A percentile compares a stretch with the other conserved stretches of the same genome.
Evolutionary conservation across 2,797 vertebrate species (phyloP).

Genomic region (Periparus ater): DNA sequence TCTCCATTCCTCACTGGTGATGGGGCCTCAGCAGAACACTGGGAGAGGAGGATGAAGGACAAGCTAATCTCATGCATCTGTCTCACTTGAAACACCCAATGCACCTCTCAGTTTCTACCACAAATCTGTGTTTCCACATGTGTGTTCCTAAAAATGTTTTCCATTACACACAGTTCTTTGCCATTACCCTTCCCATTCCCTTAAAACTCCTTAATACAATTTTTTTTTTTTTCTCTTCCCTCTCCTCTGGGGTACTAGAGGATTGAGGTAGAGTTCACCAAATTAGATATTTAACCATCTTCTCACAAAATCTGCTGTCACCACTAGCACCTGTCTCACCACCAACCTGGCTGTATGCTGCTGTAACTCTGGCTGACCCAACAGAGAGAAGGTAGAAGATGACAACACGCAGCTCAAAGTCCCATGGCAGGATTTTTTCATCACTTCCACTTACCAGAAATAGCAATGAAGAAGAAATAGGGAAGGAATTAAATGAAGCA

Average conservation of each 20-base stretch:
- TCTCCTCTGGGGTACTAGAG: not conserved
- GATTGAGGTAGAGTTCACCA: not conserved
- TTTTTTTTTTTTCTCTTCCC: accelerated
- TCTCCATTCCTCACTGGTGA: not conserved
- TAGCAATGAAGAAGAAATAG: not conserved
- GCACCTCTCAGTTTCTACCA: not conserved
- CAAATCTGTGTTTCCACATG: not conserved
- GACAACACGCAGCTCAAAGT: not conserved
- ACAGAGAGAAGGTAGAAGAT: not conserved
- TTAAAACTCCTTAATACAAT: not conserved
- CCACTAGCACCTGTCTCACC: not conserved
- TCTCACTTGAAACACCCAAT: not conserved
- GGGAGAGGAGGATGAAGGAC: not conserved
- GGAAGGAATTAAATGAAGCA: not conserved
- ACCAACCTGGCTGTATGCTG: not conserved
- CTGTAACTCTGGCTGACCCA: not conserved
- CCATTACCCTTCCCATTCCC: not conserved
- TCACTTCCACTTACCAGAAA: not conserved
- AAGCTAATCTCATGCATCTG: not conserved
- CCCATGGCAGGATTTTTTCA: not conserved
- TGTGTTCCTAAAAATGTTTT: not conserved
- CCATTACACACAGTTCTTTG: not conserved
- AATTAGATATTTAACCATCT: not conserved
- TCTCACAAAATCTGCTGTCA: not conserved
- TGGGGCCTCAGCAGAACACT: not conserved